phyloP scores from a whole-genome alignment of 2,113 vertebrate genomes.

The Tychaedon coryphoeus region DNA sequence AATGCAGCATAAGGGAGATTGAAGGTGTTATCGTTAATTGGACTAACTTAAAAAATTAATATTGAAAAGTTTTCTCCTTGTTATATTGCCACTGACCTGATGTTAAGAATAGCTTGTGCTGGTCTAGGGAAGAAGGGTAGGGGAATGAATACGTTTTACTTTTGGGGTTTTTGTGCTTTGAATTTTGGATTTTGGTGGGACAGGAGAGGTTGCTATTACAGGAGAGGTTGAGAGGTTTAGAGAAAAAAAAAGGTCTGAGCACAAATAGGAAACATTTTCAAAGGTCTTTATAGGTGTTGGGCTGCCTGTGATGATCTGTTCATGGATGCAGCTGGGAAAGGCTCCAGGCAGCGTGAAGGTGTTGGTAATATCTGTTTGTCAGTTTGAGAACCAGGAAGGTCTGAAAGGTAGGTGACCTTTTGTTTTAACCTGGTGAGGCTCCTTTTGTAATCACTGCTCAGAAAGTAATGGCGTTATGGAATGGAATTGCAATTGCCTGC shows the following conservation, averaged over 20 bases:
- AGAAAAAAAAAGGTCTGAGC: neutral
- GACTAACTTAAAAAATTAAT: slow-evolving; percentile 71
- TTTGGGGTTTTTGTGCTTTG: neutral
- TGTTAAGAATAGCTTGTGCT: neutral
- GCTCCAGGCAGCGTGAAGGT: neutral
- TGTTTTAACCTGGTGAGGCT: neutral
- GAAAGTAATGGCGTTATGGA: neutral
- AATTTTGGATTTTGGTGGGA: neutral
- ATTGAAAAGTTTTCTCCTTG: slow-evolving; percentile 25
- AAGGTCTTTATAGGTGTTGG: neutral
- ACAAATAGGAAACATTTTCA: neutral
- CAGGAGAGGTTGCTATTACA: neutral
- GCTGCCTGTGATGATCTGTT: neutral
- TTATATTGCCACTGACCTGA: slow-evolving; percentile 44
- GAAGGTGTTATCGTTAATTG: slow-evolving; percentile 69
- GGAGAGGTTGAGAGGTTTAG: neutral
- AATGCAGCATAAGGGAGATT: slow-evolving; percentile 63
- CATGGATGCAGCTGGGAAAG: neutral
- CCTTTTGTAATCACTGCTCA: neutral
- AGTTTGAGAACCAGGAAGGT: neutral
- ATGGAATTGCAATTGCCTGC: neutral
- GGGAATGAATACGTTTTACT: neutral
- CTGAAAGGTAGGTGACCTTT: neutral
- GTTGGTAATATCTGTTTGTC: neutral
- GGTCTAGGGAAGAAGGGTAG: neutral